Evolutionary conservation across 2,113 vertebrate species (phyloP).

Genomic region (Notarius lentiginosus): DNA sequence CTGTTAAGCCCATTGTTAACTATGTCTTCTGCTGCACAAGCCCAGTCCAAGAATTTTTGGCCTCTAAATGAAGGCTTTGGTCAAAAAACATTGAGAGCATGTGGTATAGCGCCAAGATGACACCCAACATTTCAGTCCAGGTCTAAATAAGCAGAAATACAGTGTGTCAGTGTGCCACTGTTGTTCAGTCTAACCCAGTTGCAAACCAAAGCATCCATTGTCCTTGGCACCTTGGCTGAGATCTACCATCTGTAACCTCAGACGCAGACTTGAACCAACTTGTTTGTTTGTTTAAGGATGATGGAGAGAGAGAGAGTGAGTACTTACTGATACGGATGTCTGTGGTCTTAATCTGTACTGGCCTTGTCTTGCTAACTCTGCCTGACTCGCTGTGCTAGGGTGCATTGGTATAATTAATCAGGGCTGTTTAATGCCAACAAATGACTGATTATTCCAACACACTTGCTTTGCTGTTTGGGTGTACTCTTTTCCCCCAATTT

Average conservation of each 20-base stretch:
- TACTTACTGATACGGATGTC: slow-evolving; percentile 47
- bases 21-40: not conserved
- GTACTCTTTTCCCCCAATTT: slow-evolving; percentile 2
- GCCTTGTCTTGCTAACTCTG: slow-evolving; percentile 47
- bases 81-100: not conserved
- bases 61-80: not conserved
- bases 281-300: slow-evolving; percentile 39
- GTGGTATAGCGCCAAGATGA: not conserved
- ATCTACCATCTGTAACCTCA: slow-evolving; percentile 15
- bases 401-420: slow-evolving; percentile 63
- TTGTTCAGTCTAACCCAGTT: not conserved
- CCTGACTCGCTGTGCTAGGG: slow-evolving; percentile 45
- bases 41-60: not conserved
- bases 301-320: slow-evolving; percentile 69
- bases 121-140: not conserved
- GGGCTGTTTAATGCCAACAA: slow-evolving; percentile 65
- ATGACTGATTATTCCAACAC: slow-evolving; percentile 62
- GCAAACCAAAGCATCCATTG: not conserved
- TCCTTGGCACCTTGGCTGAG: slow-evolving; percentile 3
- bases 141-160: not conserved
- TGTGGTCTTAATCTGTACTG: slow-evolving; percentile 46
- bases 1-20: not conserved
- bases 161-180: not conserved
- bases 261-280: slow-evolving; percentile 14
- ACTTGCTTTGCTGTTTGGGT: slow-evolving; percentile 53